Evolutionary conservation across 2,797 vertebrate genomes (phyloP).

Genomic region (Octomys mimax): DNA sequence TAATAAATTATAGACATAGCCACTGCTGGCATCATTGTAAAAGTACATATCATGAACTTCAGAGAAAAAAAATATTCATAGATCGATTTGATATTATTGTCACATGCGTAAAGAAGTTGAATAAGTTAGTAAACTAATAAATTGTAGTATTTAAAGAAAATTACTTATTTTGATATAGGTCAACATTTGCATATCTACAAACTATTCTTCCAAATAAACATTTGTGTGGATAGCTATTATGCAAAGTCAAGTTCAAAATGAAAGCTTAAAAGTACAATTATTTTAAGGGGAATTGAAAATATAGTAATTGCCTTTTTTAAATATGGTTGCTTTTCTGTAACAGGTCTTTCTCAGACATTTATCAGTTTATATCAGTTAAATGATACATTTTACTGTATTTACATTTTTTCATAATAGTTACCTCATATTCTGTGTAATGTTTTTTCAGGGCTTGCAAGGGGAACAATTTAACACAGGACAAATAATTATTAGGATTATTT

Average conservation of each 20-base stretch:
- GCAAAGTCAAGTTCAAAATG: not conserved
- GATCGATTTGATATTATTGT: not conserved
- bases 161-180: not conserved
- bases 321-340: not conserved
- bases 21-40: not conserved
- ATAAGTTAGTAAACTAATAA: not conserved
- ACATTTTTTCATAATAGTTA: not conserved
- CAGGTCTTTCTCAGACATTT: not conserved
- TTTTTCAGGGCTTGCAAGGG: not conserved
- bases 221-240: not conserved
- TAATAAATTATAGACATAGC: not conserved
- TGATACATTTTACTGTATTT: not conserved
- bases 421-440: not conserved
- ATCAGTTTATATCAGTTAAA: not conserved
- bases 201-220: not conserved
- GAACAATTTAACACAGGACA: too few relatives aligned
- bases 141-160: not conserved
- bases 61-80: slow-evolving; percentile 6
- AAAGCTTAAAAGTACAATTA: not conserved
- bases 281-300: not conserved
- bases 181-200: not conserved
- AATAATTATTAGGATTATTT: too few relatives aligned
- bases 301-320: not conserved
- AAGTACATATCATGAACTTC: not conserved
- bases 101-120: not conserved